A percentile compares a stretch with the other conserved stretches of the same genome.
Evolutionary conservation across 2,113 vertebrate genomes (phyloP).

Genomic region (Callaeas wilsoni): DNA sequence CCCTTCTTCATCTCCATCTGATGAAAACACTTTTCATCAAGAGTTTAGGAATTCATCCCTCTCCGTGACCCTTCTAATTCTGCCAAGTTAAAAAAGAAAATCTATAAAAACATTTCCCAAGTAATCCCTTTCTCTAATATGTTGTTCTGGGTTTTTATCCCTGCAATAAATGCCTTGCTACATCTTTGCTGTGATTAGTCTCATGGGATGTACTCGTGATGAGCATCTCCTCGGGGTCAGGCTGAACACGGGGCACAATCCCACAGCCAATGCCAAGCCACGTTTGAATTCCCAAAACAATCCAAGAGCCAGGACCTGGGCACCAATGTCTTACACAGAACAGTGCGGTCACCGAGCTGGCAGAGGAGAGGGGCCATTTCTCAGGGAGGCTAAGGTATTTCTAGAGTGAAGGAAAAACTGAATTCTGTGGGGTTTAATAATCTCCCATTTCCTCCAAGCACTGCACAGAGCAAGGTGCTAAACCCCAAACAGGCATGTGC

Average conservation of each 20-base stretch:
- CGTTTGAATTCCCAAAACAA: fast-evolving
- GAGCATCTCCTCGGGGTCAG: not conserved
- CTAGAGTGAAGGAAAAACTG: not conserved
- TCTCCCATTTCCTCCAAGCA: not conserved
- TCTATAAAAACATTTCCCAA: conserved; percentile 21
- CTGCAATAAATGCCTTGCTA: not conserved
- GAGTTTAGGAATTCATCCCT: not conserved
- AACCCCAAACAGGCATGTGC: not conserved
- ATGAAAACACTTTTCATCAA: not conserved
- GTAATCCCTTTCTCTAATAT: conserved; percentile 26
- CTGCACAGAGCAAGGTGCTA: not conserved
- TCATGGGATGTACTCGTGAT: not conserved
- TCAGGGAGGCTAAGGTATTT: not conserved
- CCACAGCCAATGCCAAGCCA: not conserved
- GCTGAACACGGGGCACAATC: not conserved
- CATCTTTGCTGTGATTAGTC: conserved; percentile 9
- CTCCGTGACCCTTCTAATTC: not conserved
- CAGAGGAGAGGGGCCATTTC: not conserved
- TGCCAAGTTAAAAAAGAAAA: conserved; percentile 31
- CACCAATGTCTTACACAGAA: not conserved
- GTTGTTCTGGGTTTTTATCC: not conserved
- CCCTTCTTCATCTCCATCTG: not conserved
- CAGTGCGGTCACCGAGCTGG: not conserved
- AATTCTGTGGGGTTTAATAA: not conserved
- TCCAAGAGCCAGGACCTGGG: not conserved